Conservation (phyloP, 2,888 invertebrate species). For the Pollenia amentaria region DNA sequence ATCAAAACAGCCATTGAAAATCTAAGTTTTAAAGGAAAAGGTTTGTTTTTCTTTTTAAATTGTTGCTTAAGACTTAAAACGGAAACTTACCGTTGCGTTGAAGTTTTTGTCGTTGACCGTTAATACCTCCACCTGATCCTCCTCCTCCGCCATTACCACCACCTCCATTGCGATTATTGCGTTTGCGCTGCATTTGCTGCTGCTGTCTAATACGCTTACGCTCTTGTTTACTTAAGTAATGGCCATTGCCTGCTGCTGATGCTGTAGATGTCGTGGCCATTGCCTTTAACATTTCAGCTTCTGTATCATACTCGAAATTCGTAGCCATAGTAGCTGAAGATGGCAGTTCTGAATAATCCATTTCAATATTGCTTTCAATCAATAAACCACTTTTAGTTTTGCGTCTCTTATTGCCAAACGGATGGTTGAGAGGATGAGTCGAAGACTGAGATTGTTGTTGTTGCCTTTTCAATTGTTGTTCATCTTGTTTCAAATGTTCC, state of each 20-base stretch:
- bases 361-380: slow-evolving; percentile 81
- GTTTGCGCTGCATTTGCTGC: slow-evolving; percentile 71
- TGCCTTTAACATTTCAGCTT: slow-evolving; percentile 62
- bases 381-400: slow-evolving; percentile 83
- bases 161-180: slow-evolving; percentile 75
- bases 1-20: slow-evolving; percentile 27
- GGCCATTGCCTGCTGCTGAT: slow-evolving; percentile 12
- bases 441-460: slow-evolving; percentile 12
- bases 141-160: slow-evolving; percentile 20
- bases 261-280: slow-evolving; percentile 28
- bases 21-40: slow-evolving; percentile 27
- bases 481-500: slow-evolving; percentile 69
- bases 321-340: slow-evolving; percentile 13
- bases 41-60: slow-evolving; percentile 23
- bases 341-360: slow-evolving; percentile 66
- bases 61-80: slow-evolving; percentile 63
- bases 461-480: slow-evolving; percentile 54
- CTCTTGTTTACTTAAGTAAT: slow-evolving; percentile 46
- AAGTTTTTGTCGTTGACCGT: slow-evolving; percentile 77
- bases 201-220: slow-evolving; percentile 75
- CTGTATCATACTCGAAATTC: slow-evolving; percentile 46
- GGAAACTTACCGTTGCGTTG: slow-evolving; percentile 79
- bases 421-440: background rate
- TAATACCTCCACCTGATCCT: slow-evolving; percentile 39
- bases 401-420: slow-evolving; percentile 73